Evolutionary conservation across 2,888 invertebrate species (phyloP).

Genomic region (Brenthis daphne): DNA sequence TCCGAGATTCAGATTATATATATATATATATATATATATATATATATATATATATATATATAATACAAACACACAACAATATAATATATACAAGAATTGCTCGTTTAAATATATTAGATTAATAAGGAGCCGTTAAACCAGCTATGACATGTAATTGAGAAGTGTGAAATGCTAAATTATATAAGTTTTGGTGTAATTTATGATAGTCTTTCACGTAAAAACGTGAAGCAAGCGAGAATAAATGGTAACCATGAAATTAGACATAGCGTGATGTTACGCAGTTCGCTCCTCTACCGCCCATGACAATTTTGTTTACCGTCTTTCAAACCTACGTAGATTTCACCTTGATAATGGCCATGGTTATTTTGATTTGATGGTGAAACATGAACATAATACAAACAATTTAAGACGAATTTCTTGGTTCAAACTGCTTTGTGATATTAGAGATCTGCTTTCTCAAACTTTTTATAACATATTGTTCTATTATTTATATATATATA

Average conservation of each 20-base stretch:
- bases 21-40: too few species aligned
- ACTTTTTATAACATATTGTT: not conserved
- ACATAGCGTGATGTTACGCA: conserved; percentile 21
- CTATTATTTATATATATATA: too few species aligned
- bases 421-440: conserved; percentile 5
- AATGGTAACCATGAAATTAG: conserved; percentile 1
- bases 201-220: not conserved
- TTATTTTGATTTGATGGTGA: conserved; percentile 16
- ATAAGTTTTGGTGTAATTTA: not conserved
- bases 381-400: conserved; percentile 19
- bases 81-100: too few species aligned
- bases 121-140: too few species aligned
- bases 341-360: conserved; percentile 21
- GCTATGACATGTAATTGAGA: too few species aligned
- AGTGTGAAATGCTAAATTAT: not conserved
- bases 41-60: too few species aligned
- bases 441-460: not conserved
- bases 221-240: conserved; percentile 1
- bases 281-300: conserved; percentile 19
- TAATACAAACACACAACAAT: too few species aligned
- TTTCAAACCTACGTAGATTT: conserved; percentile 17
- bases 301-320: conserved; percentile 23
- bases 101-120: too few species aligned
- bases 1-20: too few species aligned
- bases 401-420: conserved; percentile 18